A percentile compares a stretch with the other conserved stretches of the same genome.
phyloP scores from a whole-genome alignment of 2,888 invertebrate genomes.

The Didymodactylos carnosus region DNA sequence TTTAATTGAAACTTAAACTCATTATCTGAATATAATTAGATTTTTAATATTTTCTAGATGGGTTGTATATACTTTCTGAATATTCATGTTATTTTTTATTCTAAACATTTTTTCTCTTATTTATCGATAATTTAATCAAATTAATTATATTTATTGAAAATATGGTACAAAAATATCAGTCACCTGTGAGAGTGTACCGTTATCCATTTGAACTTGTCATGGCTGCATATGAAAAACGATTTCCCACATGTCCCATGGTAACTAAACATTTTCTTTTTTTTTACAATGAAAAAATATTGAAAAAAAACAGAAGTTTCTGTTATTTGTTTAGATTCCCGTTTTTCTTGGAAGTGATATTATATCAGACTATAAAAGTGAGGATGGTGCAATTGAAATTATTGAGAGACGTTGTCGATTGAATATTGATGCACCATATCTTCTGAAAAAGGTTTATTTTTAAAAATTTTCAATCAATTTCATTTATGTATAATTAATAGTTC shows the following conservation, averaged over 20 bases:
- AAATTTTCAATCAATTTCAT: not conserved
- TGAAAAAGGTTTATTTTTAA: slow-evolving; percentile 54
- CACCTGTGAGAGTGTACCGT: slow-evolving; percentile 80
- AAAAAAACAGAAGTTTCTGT: no score
- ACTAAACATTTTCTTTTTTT: no score
- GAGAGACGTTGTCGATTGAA: slow-evolving; percentile 67
- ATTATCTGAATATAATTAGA: no score
- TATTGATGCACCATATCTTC: slow-evolving; percentile 74
- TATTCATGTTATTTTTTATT: no score
- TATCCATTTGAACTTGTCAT: slow-evolving; percentile 82
- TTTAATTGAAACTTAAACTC: no score
- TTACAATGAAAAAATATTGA: no score
- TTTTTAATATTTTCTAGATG: no score
- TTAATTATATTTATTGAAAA: no score
- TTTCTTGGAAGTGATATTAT: slow-evolving; percentile 66
- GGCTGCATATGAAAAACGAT: slow-evolving; percentile 79
- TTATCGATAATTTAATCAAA: no score
- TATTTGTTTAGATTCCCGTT: no score
- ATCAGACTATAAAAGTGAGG: slow-evolving; percentile 53
- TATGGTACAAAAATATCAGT: slow-evolving; percentile 88
- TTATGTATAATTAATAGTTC: not conserved
- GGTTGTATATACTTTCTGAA: no score
- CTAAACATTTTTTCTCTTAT: no score
- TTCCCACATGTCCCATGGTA: slow-evolving; percentile 75
- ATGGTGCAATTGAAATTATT: slow-evolving; percentile 56